These are phyloP conservation scores for Ommatoiulus sabulosus DNA, from an alignment of 2,888 invertebrate species.

Conservation along the genomic window DNA sequence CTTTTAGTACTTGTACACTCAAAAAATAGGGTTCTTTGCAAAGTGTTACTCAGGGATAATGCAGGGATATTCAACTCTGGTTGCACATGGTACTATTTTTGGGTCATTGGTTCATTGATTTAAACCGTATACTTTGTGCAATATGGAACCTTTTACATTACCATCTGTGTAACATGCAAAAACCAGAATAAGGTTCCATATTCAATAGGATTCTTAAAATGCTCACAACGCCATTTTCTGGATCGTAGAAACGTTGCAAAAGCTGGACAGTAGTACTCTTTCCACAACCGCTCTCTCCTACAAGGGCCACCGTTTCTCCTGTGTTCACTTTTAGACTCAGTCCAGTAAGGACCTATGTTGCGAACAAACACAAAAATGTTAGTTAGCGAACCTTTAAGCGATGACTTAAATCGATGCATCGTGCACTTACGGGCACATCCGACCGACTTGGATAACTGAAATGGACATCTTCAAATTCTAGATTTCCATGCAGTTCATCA, in stretches of 20 bases:
- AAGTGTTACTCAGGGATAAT: too few relatives aligned
- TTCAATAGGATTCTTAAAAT: too few relatives aligned
- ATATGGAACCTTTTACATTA: too few relatives aligned
- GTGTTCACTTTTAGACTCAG: neutral
- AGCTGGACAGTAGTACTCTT: slow-evolving; percentile 64
- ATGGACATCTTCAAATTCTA: slow-evolving; percentile 76
- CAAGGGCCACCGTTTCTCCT: slow-evolving; percentile 63
- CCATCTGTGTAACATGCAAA: too few relatives aligned
- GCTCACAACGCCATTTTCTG: slow-evolving; percentile 67
- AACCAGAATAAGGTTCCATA: too few relatives aligned
- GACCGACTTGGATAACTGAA: slow-evolving; percentile 83
- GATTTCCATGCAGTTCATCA: slow-evolving; percentile 72
- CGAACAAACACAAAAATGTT: neutral
- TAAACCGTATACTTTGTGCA: too few relatives aligned
- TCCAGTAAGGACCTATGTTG: neutral
- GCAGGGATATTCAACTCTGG: too few relatives aligned
- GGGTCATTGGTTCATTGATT: too few relatives aligned
- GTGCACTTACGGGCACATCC: slow-evolving; percentile 74
- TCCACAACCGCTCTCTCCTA: slow-evolving; percentile 66
- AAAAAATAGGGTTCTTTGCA: too few relatives aligned
- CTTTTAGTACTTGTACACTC: neutral
- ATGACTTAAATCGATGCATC: too few relatives aligned
- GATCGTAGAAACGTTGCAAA: slow-evolving; percentile 79
- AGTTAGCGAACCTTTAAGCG: too few relatives aligned
- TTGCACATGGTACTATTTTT: too few relatives aligned